phyloP scores from a whole-genome alignment of 2,888 invertebrate genomes.

The Eupithecia inturbata region DNA sequence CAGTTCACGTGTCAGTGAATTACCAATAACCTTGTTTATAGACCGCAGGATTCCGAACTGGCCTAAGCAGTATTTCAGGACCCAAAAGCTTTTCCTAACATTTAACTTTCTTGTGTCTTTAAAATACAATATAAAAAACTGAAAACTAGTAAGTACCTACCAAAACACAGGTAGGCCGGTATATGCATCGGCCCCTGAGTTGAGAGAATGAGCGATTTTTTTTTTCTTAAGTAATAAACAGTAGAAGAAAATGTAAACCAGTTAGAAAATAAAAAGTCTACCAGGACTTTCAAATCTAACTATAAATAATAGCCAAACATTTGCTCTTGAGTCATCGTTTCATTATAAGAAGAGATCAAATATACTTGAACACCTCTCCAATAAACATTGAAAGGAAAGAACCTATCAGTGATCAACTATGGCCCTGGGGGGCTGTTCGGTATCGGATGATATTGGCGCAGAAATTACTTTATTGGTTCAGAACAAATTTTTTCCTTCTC shows the following conservation, averaged over 20 bases:
- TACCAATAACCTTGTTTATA: too few relatives aligned
- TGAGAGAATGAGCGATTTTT: not conserved
- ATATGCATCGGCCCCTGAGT: not conserved
- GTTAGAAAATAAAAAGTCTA: not conserved
- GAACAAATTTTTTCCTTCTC: slow-evolving; percentile 30
- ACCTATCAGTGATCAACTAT: slow-evolving; percentile 13
- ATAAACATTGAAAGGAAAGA: not conserved
- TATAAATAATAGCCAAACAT: not conserved
- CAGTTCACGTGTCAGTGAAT: too few relatives aligned
- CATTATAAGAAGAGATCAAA: not conserved
- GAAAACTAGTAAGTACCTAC: too few relatives aligned
- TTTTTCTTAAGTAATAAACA: not conserved
- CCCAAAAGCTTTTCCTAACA: too few relatives aligned
- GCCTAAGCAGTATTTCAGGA: not conserved
- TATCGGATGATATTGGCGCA: slow-evolving; percentile 25
- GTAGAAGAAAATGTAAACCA: not conserved
- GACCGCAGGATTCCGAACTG: not conserved
- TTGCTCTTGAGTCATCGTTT: not conserved
- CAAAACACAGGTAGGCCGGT: too few relatives aligned
- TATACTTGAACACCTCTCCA: not conserved
- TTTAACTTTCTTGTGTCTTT: too few relatives aligned
- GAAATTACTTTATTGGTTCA: slow-evolving; percentile 37
- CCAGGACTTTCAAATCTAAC: not conserved
- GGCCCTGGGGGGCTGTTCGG: slow-evolving; percentile 14
- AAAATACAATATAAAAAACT: too few relatives aligned